phyloP scores from a whole-genome alignment of 2,797 vertebrate genomes.

The Enteromius viviparus region DNA sequence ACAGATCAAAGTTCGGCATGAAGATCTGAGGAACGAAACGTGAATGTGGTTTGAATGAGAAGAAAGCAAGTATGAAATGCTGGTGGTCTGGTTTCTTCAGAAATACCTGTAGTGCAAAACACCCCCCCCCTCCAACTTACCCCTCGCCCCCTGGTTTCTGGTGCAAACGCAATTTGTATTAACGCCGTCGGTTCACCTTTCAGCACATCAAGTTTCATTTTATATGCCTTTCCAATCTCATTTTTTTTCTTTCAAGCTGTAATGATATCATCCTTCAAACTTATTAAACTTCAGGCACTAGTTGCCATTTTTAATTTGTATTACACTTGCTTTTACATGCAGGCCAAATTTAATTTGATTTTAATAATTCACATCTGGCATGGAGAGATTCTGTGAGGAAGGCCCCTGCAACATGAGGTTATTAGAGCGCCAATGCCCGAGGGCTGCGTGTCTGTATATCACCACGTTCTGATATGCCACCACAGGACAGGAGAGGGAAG shows the following conservation, averaged over 20 bases:
- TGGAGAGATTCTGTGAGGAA: slow-evolving; percentile 74
- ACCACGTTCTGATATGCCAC: slow-evolving; percentile 67
- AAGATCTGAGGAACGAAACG: slow-evolving; percentile 65
- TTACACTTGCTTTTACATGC: slow-evolving; percentile 77
- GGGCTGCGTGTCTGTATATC: slow-evolving; percentile 72
- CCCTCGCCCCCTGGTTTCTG: slow-evolving; percentile 26
- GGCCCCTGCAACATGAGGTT: slow-evolving; percentile 72
- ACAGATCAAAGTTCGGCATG: slow-evolving; percentile 75
- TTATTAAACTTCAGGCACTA: slow-evolving; percentile 76
- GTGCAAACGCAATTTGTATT: slow-evolving; percentile 37
- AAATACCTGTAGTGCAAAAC: slow-evolving; percentile 57
- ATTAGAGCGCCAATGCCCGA: slow-evolving; percentile 72
- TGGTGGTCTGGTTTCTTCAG: slow-evolving; percentile 55
- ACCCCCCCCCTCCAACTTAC: slow-evolving; percentile 2
- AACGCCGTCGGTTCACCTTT: slow-evolving; percentile 37
- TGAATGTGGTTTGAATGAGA: slow-evolving; percentile 54
- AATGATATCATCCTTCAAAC: slow-evolving; percentile 72
- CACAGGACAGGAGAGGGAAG: slow-evolving; percentile 62
- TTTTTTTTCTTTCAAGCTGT: slow-evolving; percentile 53
- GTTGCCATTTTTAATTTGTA: slow-evolving; percentile 79
- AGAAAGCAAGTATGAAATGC: slow-evolving; percentile 61
- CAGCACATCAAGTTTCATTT: slow-evolving; percentile 46
- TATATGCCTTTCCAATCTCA: slow-evolving; percentile 45
- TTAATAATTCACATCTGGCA: slow-evolving; percentile 80
- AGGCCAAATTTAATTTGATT: slow-evolving; percentile 82